phyloP scores from a whole-genome alignment of 2,797 vertebrate genomes.

The Tachyglossus aculeatus region DNA sequence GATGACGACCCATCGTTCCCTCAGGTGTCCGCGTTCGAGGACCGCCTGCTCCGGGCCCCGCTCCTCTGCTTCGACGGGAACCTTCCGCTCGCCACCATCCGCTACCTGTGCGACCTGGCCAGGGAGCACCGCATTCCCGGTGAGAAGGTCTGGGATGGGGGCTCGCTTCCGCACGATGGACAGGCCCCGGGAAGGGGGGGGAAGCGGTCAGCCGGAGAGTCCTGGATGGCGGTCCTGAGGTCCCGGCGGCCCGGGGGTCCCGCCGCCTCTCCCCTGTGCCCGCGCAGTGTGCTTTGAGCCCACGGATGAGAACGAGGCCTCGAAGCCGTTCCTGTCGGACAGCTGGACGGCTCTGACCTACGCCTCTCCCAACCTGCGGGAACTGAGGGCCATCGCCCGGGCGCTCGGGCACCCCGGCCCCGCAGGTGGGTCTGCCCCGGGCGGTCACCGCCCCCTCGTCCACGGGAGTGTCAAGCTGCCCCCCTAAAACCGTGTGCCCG shows the following conservation, averaged over 20 bases:
- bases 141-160: constrained; percentile 69
- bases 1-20: too few species aligned
- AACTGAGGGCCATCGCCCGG: constrained; percentile 84
- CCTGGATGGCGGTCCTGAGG: not conserved
- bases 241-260: too few species aligned
- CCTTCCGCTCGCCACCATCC: constrained; percentile 83
- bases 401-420: constrained; percentile 80
- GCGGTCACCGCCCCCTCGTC: too few species aligned
- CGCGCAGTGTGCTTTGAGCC: constrained; percentile 91
- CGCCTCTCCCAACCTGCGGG: constrained; percentile 86
- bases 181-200: too few species aligned
- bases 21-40: constrained; percentile 88
- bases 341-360: constrained; percentile 87
- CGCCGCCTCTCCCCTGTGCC: too few species aligned
- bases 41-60: constrained; percentile 76
- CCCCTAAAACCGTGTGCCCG: too few species aligned
- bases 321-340: constrained; percentile 88
- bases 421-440: constrained; percentile 73
- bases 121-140: constrained; percentile 78
- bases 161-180: too few species aligned
- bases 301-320: constrained; percentile 85
- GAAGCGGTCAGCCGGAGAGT: not conserved
- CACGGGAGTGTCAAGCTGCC: too few species aligned
- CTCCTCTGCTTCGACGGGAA: constrained; percentile 90
- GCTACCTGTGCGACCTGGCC: constrained; percentile 84